Percentiles rank a stretch among this genome's conserved stretches.
These are phyloP conservation scores for Xestoiulus laeticollis DNA, from an alignment of 2,888 invertebrate genomes.

Conservation along the genomic window DNA sequence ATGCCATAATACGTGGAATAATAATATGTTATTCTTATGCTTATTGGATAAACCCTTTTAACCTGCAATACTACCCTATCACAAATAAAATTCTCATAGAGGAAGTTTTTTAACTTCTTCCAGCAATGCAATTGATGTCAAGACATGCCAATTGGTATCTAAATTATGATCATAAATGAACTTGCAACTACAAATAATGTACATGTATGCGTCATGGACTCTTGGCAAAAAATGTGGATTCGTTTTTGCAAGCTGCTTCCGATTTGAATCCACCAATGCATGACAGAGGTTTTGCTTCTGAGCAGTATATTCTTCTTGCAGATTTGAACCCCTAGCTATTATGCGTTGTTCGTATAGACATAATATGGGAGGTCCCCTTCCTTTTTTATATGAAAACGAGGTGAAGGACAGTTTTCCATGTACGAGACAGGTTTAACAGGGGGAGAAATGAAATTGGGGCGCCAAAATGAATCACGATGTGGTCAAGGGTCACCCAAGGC, in stretches of 20 bases:
- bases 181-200: background rate
- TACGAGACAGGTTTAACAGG: background rate
- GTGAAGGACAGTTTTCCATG: background rate
- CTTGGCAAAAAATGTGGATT: background rate
- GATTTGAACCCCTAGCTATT: background rate
- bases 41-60: background rate
- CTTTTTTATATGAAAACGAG: background rate
- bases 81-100: background rate
- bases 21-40: background rate
- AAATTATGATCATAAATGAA: background rate
- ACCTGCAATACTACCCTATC: background rate
- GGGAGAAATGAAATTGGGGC: background rate
- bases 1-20: conserved; percentile 16
- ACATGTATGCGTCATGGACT: too few relatives aligned
- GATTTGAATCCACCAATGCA: background rate
- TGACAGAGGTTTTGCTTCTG: background rate
- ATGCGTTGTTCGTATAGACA: background rate
- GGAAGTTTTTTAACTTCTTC: background rate
- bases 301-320: background rate
- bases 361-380: background rate
- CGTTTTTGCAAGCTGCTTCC: background rate
- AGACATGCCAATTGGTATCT: background rate
- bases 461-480: background rate
- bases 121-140: background rate
- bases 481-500: background rate